Base-by-base conservation (phyloP, 2,113 vertebrate genomes). In the Periophthalmodon schlosseri region DNA sequence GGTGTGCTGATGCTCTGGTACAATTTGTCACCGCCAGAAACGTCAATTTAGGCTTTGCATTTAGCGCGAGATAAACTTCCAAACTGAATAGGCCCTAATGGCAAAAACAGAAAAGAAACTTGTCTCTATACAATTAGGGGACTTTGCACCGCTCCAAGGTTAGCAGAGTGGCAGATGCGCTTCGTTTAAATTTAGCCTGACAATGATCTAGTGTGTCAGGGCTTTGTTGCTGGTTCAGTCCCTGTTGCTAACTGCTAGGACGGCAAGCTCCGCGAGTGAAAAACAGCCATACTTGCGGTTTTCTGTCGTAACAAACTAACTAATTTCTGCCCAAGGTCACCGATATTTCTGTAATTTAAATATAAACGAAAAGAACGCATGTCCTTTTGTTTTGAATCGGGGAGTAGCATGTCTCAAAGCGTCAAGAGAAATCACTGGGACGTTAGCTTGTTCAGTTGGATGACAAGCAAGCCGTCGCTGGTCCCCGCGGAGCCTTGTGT, bases 271-370 rank as follows among this genome's bases (percentile, higher is more conserved):
- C 23, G 33, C 52, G 9, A 10, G 80, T 84, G 69, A 75, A 80
- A 74, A 76, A 44, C 23, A 60, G 24, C 10, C 12, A 10, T 76
- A 74, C 82, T 84, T 78, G 79, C 79, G 73, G 74, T 72, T 67
- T 84, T 88, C 85, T 74, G 36, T 81, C 86, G 83, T 88, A 90
- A 93, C 85, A 86, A 77, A 79, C 76, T 46, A 73, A 75, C 86
- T 89, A 81, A 92, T 91, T 92, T 91, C 77, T 79, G 84, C 86
- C 80, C 72, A 77, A 74, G 85, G 89, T 89, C 88, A 89, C 93
- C 91, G 87, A 89, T 92, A 91, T 92, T 93, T 89, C 79, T 56
- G 18, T 1, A 78, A 84, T 83, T 84, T 89, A 89, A 86, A 91
- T 86, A 77, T 78, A 87, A 80, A 88, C n/a, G n/a, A 5, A 11